Base-by-base conservation (phyloP, 1,140 invertebrate genomes). In the Aricia agestis region DNA sequence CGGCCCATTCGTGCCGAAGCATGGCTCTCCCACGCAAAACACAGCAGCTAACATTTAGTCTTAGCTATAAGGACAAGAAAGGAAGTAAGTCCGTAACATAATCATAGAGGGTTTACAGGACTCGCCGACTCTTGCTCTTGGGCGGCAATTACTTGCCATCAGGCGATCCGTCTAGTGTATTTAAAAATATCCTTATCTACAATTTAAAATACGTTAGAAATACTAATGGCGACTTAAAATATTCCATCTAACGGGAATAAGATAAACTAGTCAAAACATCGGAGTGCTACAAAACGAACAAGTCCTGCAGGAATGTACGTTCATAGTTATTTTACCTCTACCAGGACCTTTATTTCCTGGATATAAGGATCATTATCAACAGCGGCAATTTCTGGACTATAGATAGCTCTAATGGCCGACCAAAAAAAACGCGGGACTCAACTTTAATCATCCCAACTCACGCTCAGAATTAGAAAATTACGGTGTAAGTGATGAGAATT, bases 211-310 rank as follows among this genome's bases (percentile, higher is more conserved):
- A 36, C 5, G 36, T 6, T 36, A 36, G 36, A 63, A 63, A 19
- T 17, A 66, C 3, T 66, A 32, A 66, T 66, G 15, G 25, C 32
- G 63, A 32, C 19, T 32, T 31, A 11, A 7, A 66, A 52, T 32
- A 32, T n/a, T 41, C 17, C 66, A 18, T 13, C n/a, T 67, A 36
- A 13, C 32, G 66, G 36, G 36, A 32, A 32, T 31, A 36, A 68
- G 58, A 59, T 59, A 36, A 36, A 36, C 36, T 36, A 36, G 61
- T 19, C 68, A 70, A 63, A 70, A 70, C 61, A 41, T 19, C 41
- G 10, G 19, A 61, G 57, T 52, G 61, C 67, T 73, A 69, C 69
- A 76, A 86, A 85, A 84, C 82, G 83, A 80, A 77, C 70, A 74
- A 70, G 72, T 75, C 72, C 75, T 74, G 61, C 15, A 78, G 74